A percentile compares a stretch with the other conserved stretches of the same genome.
phyloP scores from a whole-genome alignment of 1,140 invertebrate genomes.

The Tetraneura akinire region DNA sequence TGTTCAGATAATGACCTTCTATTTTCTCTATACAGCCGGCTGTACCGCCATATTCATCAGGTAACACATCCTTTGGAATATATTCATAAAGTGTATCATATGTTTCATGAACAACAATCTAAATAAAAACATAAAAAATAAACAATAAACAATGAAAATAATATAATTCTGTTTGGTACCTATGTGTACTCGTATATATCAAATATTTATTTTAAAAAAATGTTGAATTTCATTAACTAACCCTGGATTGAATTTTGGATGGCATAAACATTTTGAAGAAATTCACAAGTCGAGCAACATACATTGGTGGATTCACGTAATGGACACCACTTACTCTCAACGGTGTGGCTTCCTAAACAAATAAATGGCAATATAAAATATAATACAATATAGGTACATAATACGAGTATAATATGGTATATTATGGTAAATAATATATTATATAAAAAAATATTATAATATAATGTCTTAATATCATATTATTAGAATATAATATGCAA shows the following conservation, averaged over 20 bases:
- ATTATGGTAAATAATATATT: too few relatives aligned
- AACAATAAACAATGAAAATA: neutral
- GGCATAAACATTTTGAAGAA: constrained; percentile 44
- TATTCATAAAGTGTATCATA: constrained; percentile 74
- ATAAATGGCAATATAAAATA: too few relatives aligned
- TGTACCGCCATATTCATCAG: constrained; percentile 76
- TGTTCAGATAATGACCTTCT: constrained; percentile 62
- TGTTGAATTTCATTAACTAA: neutral
- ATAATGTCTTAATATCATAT: too few relatives aligned
- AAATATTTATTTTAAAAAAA: too few relatives aligned
- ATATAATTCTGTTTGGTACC: too few relatives aligned
- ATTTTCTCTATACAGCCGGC: constrained; percentile 70
- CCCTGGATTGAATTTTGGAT: constrained; percentile 35
- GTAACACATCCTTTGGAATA: constrained; percentile 75
- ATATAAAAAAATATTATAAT: too few relatives aligned
- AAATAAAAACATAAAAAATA: neutral
- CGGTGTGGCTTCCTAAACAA: constrained; percentile 26
- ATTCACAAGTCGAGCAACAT: neutral
- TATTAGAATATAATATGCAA: too few relatives aligned
- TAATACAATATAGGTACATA: too few relatives aligned
- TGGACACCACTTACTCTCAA: constrained; percentile 23
- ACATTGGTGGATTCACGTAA: constrained; percentile 42
- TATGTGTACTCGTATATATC: too few relatives aligned
- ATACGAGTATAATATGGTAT: too few relatives aligned
- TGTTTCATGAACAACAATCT: constrained; percentile 74